Conservation (phyloP, 2,797 vertebrate genomes). For the Labeo calbasu region DNA sequence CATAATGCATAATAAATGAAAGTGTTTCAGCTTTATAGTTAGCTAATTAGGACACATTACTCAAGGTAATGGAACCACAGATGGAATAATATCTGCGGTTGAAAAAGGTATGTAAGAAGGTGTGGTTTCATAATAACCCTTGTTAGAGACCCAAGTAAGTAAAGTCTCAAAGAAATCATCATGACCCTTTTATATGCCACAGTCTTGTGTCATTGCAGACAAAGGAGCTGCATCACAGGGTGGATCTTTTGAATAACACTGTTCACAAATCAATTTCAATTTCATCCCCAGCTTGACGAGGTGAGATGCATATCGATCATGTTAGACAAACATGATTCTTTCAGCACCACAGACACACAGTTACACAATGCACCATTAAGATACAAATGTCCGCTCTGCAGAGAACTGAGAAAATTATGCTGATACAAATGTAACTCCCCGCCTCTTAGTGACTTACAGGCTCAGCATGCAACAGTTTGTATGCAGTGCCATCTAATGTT, state of each 20-base stretch:
- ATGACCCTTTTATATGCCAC: constrained; percentile 50
- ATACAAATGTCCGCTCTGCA: constrained; percentile 55
- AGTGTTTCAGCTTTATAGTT: constrained; percentile 34
- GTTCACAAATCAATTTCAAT: constrained; percentile 66
- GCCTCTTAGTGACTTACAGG: constrained; percentile 14
- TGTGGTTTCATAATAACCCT: constrained; percentile 29
- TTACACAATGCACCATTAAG: constrained; percentile 48
- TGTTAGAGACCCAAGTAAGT: constrained; percentile 42
- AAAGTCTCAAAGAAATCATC: constrained; percentile 45
- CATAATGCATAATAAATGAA: constrained; percentile 45
- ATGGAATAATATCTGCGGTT: constrained; percentile 41
- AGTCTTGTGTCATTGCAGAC: constrained; percentile 52
- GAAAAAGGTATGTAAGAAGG: not conserved
- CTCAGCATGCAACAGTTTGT: constrained; percentile 32
- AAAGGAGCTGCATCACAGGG: constrained; percentile 50
- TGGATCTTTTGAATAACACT: constrained; percentile 62
- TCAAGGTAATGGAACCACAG: constrained; percentile 39
- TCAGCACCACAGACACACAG: constrained; percentile 54
- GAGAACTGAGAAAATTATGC: constrained; percentile 54
- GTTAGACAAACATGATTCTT: constrained; percentile 60
- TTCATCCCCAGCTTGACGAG: constrained; percentile 59
- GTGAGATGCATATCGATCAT: constrained; percentile 62
- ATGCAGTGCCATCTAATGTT: constrained; percentile 59
- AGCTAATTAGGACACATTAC: constrained; percentile 43
- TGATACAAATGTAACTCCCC: constrained; percentile 56